Conservation (phyloP, 1,140 invertebrate species). For the Helicoverpa armigera region DNA sequence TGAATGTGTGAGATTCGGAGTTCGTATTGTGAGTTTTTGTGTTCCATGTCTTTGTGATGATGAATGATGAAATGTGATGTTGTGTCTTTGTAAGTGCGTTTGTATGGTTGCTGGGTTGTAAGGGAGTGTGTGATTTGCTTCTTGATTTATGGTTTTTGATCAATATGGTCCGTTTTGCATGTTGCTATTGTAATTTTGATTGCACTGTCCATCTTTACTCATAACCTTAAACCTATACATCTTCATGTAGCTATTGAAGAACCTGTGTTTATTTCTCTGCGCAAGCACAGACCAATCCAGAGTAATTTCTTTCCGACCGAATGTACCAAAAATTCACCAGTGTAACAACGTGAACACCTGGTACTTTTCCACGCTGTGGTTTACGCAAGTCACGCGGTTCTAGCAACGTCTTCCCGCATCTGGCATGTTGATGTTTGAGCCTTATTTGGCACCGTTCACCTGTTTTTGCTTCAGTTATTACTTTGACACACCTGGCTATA, state of each 20-base stretch:
- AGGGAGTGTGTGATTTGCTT: constrained; percentile 4
- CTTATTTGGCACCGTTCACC: constrained; percentile 44
- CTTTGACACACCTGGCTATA: constrained; percentile 25
- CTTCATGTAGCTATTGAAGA: too few species aligned
- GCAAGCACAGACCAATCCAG: too few species aligned
- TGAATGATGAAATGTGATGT: constrained; percentile 9
- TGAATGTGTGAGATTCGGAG: constrained; percentile 40
- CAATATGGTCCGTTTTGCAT: neutral
- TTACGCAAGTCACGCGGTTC: constrained; percentile 23
- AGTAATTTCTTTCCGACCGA: neutral
- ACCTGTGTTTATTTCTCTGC: neutral
- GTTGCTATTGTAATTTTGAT: neutral
- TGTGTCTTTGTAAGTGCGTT: neutral
- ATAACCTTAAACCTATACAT: too few species aligned
- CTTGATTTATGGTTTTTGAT: constrained; percentile 16
- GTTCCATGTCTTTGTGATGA: constrained; percentile 24
- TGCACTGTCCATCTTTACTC: too few species aligned
- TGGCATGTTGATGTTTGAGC: constrained; percentile 33
- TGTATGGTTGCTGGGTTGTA: neutral
- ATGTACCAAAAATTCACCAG: constrained; percentile 2
- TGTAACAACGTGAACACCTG: neutral
- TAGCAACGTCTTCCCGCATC: constrained; percentile 23
- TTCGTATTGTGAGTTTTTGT: constrained; percentile 28
- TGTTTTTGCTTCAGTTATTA: constrained; percentile 32
- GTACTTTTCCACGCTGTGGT: constrained; percentile 41